Evolutionary conservation across 2,888 invertebrate species (phyloP).

Genomic region (Teinopalpus imperialis): DNA sequence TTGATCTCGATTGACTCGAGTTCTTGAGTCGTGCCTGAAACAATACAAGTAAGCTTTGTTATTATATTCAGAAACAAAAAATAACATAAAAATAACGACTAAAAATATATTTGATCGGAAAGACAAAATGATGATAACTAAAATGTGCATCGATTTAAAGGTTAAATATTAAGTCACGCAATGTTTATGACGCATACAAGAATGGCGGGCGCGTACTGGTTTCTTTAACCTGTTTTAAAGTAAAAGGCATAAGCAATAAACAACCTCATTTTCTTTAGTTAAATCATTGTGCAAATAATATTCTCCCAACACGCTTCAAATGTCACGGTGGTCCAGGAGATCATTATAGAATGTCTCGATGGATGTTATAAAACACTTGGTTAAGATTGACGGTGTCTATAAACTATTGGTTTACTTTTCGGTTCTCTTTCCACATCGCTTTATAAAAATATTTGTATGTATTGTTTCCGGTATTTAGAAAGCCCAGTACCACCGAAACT

Average conservation of each 20-base stretch:
- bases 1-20: slow-evolving; percentile 63
- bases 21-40: slow-evolving; percentile 70
- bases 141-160: slow-evolving; percentile 46
- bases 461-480: slow-evolving; percentile 3
- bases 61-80: slow-evolving; percentile 13
- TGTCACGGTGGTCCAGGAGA: too few relatives aligned
- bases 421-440: too few relatives aligned
- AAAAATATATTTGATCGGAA: slow-evolving; percentile 29
- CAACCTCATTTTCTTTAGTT: slow-evolving; percentile 47
- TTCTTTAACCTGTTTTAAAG: slow-evolving; percentile 54
- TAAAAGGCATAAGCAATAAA: slow-evolving; percentile 58
- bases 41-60: slow-evolving; percentile 34
- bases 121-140: slow-evolving; percentile 43
- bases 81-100: slow-evolving; percentile 27
- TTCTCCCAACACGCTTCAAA: too few relatives aligned
- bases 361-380: too few relatives aligned
- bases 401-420: too few relatives aligned
- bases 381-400: too few relatives aligned
- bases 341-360: too few relatives aligned
- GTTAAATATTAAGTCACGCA: slow-evolving; percentile 59
- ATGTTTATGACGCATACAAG: slow-evolving; percentile 60
- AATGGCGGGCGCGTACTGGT: slow-evolving; percentile 56
- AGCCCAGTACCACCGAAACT: too few relatives aligned
- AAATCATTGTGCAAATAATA: slow-evolving; percentile 36
- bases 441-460: too few relatives aligned